phyloP scores from a whole-genome alignment of 2,113 vertebrate species.

The Sitta europaea region DNA sequence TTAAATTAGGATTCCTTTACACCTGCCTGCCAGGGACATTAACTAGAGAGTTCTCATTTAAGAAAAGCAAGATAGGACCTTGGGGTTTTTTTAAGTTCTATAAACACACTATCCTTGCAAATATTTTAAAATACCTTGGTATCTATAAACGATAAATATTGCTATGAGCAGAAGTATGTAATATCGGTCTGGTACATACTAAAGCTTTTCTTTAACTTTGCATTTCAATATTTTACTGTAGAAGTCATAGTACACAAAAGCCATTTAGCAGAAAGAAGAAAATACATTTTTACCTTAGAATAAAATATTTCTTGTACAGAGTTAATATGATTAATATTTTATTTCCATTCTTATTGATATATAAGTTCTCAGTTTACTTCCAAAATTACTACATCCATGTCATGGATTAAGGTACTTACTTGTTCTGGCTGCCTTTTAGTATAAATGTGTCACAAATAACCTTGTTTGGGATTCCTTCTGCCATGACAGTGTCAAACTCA shows the following conservation, averaged over 20 bases:
- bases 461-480: background rate
- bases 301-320: background rate
- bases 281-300: background rate
- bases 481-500: background rate
- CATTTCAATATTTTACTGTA: conserved; percentile 24
- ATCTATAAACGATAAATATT: background rate
- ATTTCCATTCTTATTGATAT: background rate
- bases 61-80: background rate
- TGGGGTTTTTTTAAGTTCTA: background rate
- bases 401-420: background rate
- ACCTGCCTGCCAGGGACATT: background rate
- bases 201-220: background rate
- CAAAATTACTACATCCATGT: background rate
- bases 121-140: background rate
- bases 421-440: background rate
- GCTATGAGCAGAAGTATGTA: background rate
- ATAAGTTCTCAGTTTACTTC: background rate
- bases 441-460: background rate
- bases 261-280: background rate
- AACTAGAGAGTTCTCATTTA: background rate
- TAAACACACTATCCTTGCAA: background rate
- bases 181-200: background rate
- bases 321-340: background rate
- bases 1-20: background rate
- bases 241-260: background rate